Percentiles rank a stretch among this genome's conserved stretches.
Evolutionary conservation across 2,113 vertebrate genomes (phyloP).

Genomic region (Syngnathus scovelli): DNA sequence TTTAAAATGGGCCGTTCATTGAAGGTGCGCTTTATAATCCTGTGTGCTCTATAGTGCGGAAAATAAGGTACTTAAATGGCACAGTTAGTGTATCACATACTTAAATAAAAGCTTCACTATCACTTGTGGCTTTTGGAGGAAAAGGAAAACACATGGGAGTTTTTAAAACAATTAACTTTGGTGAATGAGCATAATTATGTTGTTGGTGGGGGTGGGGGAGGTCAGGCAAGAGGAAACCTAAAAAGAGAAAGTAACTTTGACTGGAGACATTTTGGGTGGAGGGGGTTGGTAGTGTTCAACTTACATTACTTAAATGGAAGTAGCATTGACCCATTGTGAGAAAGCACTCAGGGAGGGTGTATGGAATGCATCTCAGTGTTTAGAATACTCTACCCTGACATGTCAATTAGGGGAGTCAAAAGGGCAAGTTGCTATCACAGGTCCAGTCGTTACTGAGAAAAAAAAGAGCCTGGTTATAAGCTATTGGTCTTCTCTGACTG

Average conservation of each 20-base stretch:
- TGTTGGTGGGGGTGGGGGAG: slow-evolving; percentile 34
- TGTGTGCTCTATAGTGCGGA: too few relatives aligned
- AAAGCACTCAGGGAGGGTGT: slow-evolving; percentile 21
- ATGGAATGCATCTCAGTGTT: slow-evolving; percentile 35
- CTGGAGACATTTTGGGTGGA: slow-evolving; percentile 9
- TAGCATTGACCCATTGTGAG: slow-evolving; percentile 18
- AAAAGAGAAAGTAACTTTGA: slow-evolving; percentile 38
- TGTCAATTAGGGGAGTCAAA: slow-evolving; percentile 11
- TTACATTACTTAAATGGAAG: slow-evolving; percentile 24
- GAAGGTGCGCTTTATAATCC: too few relatives aligned
- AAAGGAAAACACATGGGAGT: slow-evolving; percentile 61
- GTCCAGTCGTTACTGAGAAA: background rate
- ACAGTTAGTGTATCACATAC: background rate
- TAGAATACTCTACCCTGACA: slow-evolving; percentile 34
- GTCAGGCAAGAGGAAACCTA: slow-evolving; percentile 50
- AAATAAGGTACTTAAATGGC: too few relatives aligned
- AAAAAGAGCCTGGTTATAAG: background rate
- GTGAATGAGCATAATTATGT: slow-evolving; percentile 61
- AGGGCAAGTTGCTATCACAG: background rate
- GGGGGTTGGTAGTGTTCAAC: slow-evolving; percentile 8
- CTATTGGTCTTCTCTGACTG: background rate
- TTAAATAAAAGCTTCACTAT: slow-evolving; percentile 15
- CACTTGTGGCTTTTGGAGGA: slow-evolving; percentile 17
- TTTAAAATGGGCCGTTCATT: too few relatives aligned
- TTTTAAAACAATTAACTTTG: slow-evolving; percentile 62